Conservation (phyloP, 2,888 invertebrate genomes). For the Lepetodrilus schrolli region DNA sequence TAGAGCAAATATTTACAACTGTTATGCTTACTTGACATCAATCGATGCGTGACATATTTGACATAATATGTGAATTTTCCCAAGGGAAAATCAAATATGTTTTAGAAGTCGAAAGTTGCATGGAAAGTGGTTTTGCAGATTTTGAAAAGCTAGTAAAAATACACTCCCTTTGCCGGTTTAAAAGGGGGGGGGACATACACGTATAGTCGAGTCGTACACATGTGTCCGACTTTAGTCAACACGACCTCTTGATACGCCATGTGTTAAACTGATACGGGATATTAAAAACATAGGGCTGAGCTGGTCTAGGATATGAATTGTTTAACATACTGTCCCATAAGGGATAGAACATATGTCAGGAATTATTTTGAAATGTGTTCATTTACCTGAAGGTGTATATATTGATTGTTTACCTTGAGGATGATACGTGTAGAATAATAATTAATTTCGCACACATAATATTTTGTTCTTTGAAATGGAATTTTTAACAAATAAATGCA, state of each 20-base stretch:
- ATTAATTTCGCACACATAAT: too few species aligned
- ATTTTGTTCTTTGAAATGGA: too few species aligned
- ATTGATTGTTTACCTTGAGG: too few species aligned
- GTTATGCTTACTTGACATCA: too few species aligned
- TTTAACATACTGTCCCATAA: slow-evolving; percentile 7
- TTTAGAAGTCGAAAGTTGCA: not conserved
- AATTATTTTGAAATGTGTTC: too few species aligned
- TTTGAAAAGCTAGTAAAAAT: not conserved
- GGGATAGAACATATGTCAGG: slow-evolving; percentile 9
- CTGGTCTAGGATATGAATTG: not conserved
- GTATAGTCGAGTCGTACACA: not conserved
- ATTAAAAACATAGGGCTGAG: not conserved
- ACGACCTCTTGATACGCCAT: too few species aligned
- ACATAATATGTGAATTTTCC: not conserved
- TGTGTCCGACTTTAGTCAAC: too few species aligned
- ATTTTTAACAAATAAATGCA: too few species aligned
- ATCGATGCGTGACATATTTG: too few species aligned
- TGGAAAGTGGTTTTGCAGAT: not conserved
- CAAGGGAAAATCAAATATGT: not conserved
- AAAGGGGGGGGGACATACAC: not conserved
- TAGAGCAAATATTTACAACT: too few species aligned
- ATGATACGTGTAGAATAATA: too few species aligned
- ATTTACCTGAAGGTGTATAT: too few species aligned
- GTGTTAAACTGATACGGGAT: slow-evolving; percentile 16
- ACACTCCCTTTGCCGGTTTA: not conserved